These are phyloP conservation scores for Mimumesa dahlbomi DNA, from an alignment of 2,888 invertebrate species.

Conservation along the genomic window DNA sequence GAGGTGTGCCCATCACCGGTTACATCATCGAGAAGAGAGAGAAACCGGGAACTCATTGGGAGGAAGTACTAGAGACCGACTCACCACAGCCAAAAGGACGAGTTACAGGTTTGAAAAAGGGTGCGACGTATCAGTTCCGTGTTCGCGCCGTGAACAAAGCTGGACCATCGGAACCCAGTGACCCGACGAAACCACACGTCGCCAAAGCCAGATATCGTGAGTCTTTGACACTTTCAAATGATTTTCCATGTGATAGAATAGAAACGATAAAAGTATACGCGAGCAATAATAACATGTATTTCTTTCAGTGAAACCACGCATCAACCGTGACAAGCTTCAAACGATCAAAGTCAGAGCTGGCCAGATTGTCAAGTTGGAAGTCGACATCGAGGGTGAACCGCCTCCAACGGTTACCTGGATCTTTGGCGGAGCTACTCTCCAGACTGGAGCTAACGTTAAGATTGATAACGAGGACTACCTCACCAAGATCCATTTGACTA, in stretches of 20 bases:
- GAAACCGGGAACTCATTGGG: slow-evolving; percentile 89
- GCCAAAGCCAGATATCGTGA: slow-evolving; percentile 93
- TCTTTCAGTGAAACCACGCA: slow-evolving; percentile 93
- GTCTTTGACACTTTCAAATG: too few species aligned
- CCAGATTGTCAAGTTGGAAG: slow-evolving; percentile 93
- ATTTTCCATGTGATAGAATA: too few species aligned
- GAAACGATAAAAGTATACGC: too few species aligned
- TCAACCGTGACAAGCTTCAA: slow-evolving; percentile 96
- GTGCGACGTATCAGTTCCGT: slow-evolving; percentile 97
- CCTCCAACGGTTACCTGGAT: slow-evolving; percentile 94
- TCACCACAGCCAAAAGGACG: slow-evolving; percentile 90
- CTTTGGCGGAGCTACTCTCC: slow-evolving; percentile 85
- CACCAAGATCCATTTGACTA: slow-evolving; percentile 90
- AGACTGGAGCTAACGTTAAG: slow-evolving; percentile 86
- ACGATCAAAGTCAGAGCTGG: slow-evolving; percentile 94
- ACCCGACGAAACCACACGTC: slow-evolving; percentile 91
- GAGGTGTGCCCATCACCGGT: slow-evolving; percentile 90
- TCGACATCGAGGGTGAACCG: slow-evolving; percentile 98
- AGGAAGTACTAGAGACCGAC: slow-evolving; percentile 86
- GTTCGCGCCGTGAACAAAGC: slow-evolving; percentile 97
- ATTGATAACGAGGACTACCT: slow-evolving; percentile 96
- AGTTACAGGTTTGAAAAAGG: slow-evolving; percentile 92
- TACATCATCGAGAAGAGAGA: slow-evolving; percentile 95
- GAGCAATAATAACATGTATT: too few species aligned
- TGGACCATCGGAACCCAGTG: slow-evolving; percentile 94